A percentile compares a stretch with the other conserved stretches of the same genome.
Evolutionary conservation across 2,797 vertebrate genomes (phyloP).

Genomic region (Betta splendens): DNA sequence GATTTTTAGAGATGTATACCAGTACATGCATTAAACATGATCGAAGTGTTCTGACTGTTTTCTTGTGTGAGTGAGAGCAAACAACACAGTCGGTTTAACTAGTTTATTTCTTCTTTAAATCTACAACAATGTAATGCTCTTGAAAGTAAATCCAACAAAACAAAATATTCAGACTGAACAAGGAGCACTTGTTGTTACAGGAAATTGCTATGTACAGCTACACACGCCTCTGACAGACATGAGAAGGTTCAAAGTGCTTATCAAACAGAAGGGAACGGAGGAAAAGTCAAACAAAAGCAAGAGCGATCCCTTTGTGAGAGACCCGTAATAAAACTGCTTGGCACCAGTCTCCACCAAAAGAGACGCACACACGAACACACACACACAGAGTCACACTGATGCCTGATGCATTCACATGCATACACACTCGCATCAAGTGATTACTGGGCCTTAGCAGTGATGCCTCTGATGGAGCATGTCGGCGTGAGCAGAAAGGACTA

Average conservation of each 20-base stretch:
- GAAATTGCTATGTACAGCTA: slow-evolving; percentile 80
- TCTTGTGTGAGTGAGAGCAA: slow-evolving; percentile 30
- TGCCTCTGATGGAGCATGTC: slow-evolving; percentile 40
- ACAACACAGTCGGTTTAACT: slow-evolving; percentile 56
- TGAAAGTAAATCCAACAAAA: slow-evolving; percentile 77
- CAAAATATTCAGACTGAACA: slow-evolving; percentile 79
- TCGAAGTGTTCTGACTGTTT: slow-evolving; percentile 43
- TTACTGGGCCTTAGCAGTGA: slow-evolving; percentile 63
- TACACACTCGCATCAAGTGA: slow-evolving; percentile 25
- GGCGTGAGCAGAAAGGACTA: slow-evolving; percentile 32
- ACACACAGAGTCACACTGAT: slow-evolving; percentile 1
- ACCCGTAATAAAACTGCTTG: slow-evolving; percentile 74
- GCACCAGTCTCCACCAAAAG: slow-evolving; percentile 68
- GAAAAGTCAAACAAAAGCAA: slow-evolving; percentile 49
- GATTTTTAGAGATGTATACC: slow-evolving; percentile 76
- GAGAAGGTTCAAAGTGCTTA: slow-evolving; percentile 78
- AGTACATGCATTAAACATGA: slow-evolving; percentile 79
- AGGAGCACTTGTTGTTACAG: slow-evolving; percentile 81
- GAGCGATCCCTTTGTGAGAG: slow-evolving; percentile 73
- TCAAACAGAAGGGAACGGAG: slow-evolving; percentile 49
- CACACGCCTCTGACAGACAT: slow-evolving; percentile 69
- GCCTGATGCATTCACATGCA: slow-evolving; percentile 11
- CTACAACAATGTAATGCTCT: slow-evolving; percentile 81
- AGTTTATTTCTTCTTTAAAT: slow-evolving; percentile 75
- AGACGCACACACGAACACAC: slow-evolving; percentile 28